A percentile compares a stretch with the other conserved stretches of the same genome.
phyloP scores from a whole-genome alignment of 1,140 invertebrate genomes.

The Elysia chlorotica region DNA sequence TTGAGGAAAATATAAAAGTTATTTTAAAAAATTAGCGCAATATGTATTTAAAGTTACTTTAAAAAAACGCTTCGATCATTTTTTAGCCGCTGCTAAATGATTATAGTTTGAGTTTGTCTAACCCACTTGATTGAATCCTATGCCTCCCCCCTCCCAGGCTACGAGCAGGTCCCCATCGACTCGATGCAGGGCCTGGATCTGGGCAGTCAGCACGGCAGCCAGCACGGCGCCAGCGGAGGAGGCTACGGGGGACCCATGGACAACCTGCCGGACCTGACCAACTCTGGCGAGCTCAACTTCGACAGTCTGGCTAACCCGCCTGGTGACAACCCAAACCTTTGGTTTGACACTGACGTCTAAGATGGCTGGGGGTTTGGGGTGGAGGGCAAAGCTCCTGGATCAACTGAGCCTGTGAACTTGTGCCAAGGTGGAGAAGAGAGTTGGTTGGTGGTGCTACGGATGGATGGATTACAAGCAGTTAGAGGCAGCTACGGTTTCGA shows the following conservation, averaged over 20 bases:
- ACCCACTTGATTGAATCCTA: too few species aligned
- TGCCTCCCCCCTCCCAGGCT: slow-evolving; percentile 76
- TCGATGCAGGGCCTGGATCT: slow-evolving; percentile 94
- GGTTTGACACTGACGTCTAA: slow-evolving; percentile 96
- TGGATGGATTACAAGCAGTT: not conserved
- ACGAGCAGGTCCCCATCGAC: slow-evolving; percentile 96
- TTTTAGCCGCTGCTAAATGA: too few species aligned
- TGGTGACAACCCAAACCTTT: slow-evolving; percentile 87
- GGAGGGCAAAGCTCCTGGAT: not conserved
- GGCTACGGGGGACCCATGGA: slow-evolving; percentile 81
- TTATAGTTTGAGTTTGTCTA: too few species aligned
- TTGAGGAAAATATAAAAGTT: too few species aligned
- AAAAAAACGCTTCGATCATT: too few species aligned
- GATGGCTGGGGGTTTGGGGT: not conserved
- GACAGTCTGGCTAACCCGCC: slow-evolving; percentile 75
- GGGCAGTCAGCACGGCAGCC: slow-evolving; percentile 71
- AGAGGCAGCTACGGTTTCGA: not conserved
- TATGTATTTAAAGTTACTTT: too few species aligned
- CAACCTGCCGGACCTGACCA: slow-evolving; percentile 77
- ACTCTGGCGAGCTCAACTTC: slow-evolving; percentile 76
- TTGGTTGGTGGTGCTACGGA: not conserved
- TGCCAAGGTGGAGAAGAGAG: not conserved
- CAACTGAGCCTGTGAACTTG: not conserved
- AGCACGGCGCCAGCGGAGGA: too few species aligned
- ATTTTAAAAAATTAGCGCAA: too few species aligned